These are phyloP conservation scores for Clivina fossor DNA, from an alignment of 2,888 invertebrate genomes.

Conservation along the genomic window DNA sequence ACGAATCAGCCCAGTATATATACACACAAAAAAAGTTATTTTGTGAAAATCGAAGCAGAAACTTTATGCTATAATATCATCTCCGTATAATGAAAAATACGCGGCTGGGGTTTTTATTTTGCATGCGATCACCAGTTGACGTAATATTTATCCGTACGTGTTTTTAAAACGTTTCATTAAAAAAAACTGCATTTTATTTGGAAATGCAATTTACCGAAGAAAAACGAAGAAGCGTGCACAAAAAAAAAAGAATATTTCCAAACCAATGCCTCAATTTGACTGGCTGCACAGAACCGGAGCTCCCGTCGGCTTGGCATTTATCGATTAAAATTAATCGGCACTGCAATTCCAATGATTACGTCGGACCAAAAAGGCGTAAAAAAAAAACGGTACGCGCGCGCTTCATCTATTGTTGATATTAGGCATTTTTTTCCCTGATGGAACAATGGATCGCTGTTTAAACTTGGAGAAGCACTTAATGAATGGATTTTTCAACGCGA, in stretches of 20 bases:
- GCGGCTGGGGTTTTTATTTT: no score
- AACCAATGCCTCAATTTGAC: conserved; percentile 28
- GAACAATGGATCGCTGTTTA: conserved; percentile 17
- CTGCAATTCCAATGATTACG: conserved; percentile 35
- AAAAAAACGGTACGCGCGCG: conserved; percentile 18
- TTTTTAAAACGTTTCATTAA: conserved; percentile 28
- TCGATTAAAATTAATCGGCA: conserved; percentile 43
- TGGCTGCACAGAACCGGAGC: conserved; percentile 26
- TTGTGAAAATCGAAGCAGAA: neutral
- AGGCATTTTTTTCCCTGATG: conserved; percentile 26
- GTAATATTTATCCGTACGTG: conserved; percentile 21
- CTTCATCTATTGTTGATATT: conserved; percentile 30
- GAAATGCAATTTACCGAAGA: conserved; percentile 30
- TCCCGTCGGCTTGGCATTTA: conserved; percentile 36
- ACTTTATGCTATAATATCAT: no score
- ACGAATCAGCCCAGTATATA: neutral
- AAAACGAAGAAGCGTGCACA: no score
- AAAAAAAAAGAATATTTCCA: conserved; percentile 28
- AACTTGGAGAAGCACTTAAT: neutral
- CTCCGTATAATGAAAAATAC: no score
- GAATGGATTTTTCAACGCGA: neutral
- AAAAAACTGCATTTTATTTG: conserved; percentile 28
- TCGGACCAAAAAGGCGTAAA: conserved; percentile 10
- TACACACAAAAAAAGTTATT: neutral
- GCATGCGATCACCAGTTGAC: no score